A percentile compares a stretch with the other conserved stretches of the same genome.
Evolutionary conservation across 2,888 invertebrate genomes (phyloP).

Genomic region (Troilus luridus): DNA sequence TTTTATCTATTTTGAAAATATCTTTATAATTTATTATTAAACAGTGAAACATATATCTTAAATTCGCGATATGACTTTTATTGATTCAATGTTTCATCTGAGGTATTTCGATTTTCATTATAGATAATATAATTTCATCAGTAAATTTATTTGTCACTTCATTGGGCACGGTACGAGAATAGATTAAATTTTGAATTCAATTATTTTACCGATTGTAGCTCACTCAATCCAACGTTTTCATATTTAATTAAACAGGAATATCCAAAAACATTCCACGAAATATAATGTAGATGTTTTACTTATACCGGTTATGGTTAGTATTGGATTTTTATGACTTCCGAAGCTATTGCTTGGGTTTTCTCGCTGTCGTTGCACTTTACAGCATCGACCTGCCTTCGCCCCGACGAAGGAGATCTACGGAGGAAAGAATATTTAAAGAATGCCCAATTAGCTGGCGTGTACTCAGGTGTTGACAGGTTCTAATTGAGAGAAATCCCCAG

Average conservation of each 20-base stretch:
- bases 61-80: not conserved
- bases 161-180: not conserved
- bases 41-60: not conserved
- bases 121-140: not conserved
- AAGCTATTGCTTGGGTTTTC: no score
- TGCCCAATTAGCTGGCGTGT: not conserved
- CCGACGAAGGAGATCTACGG: not conserved
- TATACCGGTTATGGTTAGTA: no score
- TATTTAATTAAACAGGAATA: no score
- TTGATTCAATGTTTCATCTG: not conserved
- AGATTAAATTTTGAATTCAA: not conserved
- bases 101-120: not conserved
- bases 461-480: not conserved
- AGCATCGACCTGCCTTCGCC: not conserved
- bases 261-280: no score
- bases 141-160: not conserved
- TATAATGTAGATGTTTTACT: no score
- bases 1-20: not conserved
- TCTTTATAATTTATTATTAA: not conserved
- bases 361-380: no score
- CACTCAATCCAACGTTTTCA: no score
- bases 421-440: not conserved
- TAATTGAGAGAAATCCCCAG: not conserved
- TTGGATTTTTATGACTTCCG: no score
- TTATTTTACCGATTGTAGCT: no score